Conservation (phyloP, 2,113 vertebrate genomes). For the Otocyon megalotis region DNA sequence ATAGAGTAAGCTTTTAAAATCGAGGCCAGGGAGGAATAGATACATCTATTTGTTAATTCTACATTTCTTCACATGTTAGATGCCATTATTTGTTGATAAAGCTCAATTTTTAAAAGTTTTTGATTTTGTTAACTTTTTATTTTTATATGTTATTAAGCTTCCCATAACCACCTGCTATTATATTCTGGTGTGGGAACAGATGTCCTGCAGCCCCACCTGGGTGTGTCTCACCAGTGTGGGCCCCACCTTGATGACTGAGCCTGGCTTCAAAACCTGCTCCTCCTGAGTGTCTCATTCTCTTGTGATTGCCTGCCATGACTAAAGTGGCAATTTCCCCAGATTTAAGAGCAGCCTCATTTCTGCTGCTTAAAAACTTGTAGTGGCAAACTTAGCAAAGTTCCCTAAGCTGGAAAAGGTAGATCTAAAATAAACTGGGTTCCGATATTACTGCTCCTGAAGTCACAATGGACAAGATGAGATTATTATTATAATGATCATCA, state of each 20-base stretch:
- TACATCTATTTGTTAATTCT: neutral
- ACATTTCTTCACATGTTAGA: neutral
- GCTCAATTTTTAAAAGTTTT: neutral
- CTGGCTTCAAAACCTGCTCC: neutral
- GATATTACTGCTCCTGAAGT: slow-evolving; percentile 63
- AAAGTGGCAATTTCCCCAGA: neutral
- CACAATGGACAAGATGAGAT: neutral
- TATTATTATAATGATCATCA: neutral
- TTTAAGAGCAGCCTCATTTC: neutral
- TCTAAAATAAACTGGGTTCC: slow-evolving; percentile 68
- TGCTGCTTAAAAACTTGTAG: neutral
- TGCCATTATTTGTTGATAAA: neutral
- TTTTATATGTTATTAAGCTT: neutral
- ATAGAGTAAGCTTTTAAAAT: neutral
- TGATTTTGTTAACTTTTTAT: slow-evolving; percentile 25
- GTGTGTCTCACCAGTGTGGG: neutral
- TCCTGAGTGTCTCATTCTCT: neutral
- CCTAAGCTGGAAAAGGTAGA: neutral
- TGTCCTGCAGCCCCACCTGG: neutral
- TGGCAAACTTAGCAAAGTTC: neutral
- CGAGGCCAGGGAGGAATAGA: neutral
- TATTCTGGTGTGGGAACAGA: neutral
- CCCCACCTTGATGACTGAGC: neutral
- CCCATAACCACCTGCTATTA: neutral
- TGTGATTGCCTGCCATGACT: neutral